phyloP scores from a whole-genome alignment of 2,113 vertebrate species.

The Apeltes quadracus region DNA sequence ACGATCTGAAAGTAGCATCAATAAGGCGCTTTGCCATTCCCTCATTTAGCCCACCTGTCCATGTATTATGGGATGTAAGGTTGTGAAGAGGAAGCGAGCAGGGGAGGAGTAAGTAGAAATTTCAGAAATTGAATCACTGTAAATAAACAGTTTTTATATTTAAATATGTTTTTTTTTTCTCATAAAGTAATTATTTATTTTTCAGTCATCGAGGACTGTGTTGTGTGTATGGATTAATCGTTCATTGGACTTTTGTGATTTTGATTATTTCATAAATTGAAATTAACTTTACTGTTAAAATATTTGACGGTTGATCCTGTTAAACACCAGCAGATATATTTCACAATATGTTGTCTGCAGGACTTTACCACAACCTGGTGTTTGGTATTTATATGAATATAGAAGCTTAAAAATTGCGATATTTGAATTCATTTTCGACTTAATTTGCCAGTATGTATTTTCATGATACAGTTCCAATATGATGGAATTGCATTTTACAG shows the following conservation, averaged over 20 bases:
- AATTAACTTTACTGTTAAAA: not conserved
- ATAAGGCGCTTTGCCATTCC: not conserved
- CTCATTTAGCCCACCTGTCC: not conserved
- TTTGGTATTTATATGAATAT: not conserved
- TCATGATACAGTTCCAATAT: not conserved
- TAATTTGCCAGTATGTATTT: not conserved
- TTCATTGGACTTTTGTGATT: not conserved
- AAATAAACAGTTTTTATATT: not conserved
- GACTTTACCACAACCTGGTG: not conserved
- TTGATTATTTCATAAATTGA: not conserved
- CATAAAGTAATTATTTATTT: not conserved
- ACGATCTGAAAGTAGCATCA: not conserved
- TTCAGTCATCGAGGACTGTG: not conserved
- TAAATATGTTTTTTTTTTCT: not conserved
- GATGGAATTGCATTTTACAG: not conserved
- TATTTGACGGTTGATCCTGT: not conserved
- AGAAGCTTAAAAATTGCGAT: not conserved
- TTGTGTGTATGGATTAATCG: not conserved
- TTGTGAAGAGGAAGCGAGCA: conserved; percentile 17
- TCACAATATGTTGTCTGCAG: not conserved
- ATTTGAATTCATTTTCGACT: not conserved
- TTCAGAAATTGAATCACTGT: not conserved
- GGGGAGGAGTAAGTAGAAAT: conserved; percentile 45
- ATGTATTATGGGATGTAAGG: conserved; percentile 29
- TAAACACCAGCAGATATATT: not conserved